Conservation (phyloP, 2,113 vertebrate genomes). For the Haliaeetus leucogaster region DNA sequence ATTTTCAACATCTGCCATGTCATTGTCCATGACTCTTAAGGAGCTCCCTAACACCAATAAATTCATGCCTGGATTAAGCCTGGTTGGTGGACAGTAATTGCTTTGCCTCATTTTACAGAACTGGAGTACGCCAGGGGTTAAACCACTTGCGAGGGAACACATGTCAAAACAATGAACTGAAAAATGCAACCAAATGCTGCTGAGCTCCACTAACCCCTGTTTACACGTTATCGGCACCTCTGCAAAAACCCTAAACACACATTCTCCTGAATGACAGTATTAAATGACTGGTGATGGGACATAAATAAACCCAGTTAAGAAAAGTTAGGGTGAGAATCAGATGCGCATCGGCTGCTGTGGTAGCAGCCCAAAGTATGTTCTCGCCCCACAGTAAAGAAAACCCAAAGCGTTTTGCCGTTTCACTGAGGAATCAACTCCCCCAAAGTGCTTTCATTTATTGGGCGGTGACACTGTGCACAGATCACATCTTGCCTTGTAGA, state of each 20-base stretch:
- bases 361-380: background rate
- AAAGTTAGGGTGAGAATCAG: background rate
- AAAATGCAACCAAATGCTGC: conserved; percentile 12
- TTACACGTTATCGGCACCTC: background rate
- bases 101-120: background rate
- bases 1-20: background rate
- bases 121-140: background rate
- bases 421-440: background rate
- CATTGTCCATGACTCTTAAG: background rate
- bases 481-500: background rate
- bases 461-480: background rate
- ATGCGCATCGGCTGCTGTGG: background rate
- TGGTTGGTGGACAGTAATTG: background rate
- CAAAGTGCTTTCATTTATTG: background rate
- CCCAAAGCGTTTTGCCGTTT: background rate
- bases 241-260: background rate
- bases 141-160: background rate
- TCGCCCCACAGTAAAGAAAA: background rate
- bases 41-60: background rate
- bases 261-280: background rate
- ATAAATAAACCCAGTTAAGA: background rate
- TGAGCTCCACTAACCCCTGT: background rate
- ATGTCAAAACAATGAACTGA: background rate
- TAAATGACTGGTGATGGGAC: background rate
- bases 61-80: background rate